Evolutionary conservation across 1,140 invertebrate species (phyloP).

Genomic region (Trialeurodes vaporariorum): DNA sequence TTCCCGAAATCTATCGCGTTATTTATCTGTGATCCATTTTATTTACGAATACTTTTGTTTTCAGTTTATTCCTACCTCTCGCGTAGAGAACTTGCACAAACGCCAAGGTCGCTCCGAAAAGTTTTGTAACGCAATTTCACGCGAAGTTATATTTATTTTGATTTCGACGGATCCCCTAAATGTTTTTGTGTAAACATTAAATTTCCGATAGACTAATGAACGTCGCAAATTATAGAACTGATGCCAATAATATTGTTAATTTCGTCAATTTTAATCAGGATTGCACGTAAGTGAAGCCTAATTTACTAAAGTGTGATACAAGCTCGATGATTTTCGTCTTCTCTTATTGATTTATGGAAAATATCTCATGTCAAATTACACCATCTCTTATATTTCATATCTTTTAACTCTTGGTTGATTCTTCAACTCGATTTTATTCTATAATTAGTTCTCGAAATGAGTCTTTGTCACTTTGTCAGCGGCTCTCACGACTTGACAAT

Average conservation of each 20-base stretch:
- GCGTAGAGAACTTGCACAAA: not conserved
- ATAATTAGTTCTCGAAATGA: too few species aligned
- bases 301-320: too few species aligned
- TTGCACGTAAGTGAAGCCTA: not conserved
- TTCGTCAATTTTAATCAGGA: not conserved
- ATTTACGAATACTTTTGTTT: not conserved
- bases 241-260: not conserved
- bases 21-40: not conserved
- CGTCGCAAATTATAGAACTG: not conserved
- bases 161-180: not conserved
- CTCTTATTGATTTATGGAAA: too few species aligned
- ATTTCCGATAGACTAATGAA: not conserved
- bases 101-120: not conserved
- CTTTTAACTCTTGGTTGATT: too few species aligned
- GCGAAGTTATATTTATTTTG: not conserved
- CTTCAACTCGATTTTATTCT: too few species aligned
- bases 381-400: too few species aligned
- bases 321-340: too few species aligned
- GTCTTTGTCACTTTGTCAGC: too few species aligned
- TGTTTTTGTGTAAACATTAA: not conserved
- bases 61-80: not conserved
- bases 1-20: too few species aligned
- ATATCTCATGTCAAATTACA: too few species aligned
- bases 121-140: not conserved
- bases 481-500: too few species aligned